Percentiles rank a stretch among this genome's conserved stretches.
Evolutionary conservation across 2,888 invertebrate species (phyloP).

Genomic region (Rotaria magnacalcarata): DNA sequence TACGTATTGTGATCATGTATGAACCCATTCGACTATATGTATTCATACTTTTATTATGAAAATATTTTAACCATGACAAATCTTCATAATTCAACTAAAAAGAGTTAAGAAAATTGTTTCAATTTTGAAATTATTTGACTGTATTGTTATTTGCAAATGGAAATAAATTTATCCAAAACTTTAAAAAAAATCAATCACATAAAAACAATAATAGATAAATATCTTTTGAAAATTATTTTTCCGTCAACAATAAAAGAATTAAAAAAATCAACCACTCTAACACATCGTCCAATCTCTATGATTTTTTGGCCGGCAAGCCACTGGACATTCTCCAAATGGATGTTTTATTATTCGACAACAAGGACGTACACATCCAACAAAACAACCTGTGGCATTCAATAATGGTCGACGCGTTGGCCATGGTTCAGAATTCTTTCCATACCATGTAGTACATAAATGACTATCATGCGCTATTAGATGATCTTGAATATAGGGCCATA

Average conservation of each 20-base stretch:
- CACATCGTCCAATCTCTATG: slow-evolving; percentile 43
- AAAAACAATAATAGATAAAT: no score
- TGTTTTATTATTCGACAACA: background rate
- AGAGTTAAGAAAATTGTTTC: no score
- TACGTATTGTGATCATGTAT: background rate
- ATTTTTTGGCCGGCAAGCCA: slow-evolving; percentile 40
- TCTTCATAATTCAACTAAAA: no score
- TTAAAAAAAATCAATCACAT: no score
- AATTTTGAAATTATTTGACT: no score
- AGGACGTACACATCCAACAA: slow-evolving; percentile 38
- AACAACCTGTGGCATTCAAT: slow-evolving; percentile 25
- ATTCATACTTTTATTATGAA: background rate
- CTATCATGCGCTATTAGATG: slow-evolving; percentile 40
- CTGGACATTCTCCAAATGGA: slow-evolving; percentile 37
- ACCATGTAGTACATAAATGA: slow-evolving; percentile 3
- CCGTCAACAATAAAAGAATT: no score
- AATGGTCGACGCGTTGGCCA: slow-evolving; percentile 37
- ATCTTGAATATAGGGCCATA: slow-evolving; percentile 25
- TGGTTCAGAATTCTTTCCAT: slow-evolving; percentile 37
- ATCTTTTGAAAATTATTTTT: no score
- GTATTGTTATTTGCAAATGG: no score
- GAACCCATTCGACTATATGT: background rate
- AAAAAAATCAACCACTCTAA: background rate
- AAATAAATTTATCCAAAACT: no score
- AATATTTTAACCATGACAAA: background rate